Percentiles rank a stretch among this genome's conserved stretches.
These are phyloP conservation scores for Lethocerus indicus DNA, from an alignment of 1,140 invertebrate genomes.

Conservation along the genomic window DNA sequence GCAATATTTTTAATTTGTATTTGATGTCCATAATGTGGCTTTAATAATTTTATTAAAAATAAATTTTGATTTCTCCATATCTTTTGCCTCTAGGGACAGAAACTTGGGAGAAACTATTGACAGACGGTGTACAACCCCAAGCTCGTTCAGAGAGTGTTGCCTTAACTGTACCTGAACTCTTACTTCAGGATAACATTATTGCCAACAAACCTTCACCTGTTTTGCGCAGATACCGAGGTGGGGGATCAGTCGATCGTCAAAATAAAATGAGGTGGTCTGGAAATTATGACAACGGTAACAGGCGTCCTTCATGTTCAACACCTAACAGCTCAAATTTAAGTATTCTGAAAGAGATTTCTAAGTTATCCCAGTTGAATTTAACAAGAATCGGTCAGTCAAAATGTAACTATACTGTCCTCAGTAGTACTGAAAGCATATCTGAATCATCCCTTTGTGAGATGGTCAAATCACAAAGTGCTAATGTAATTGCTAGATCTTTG, in stretches of 20 bases:
- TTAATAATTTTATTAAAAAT: not conserved
- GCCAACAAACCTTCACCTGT: slow-evolving; percentile 11
- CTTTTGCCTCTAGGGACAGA: slow-evolving; percentile 39
- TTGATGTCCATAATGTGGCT: not conserved
- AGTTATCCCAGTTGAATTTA: slow-evolving; percentile 52
- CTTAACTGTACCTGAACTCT: slow-evolving; percentile 37
- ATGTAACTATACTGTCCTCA: slow-evolving; percentile 53
- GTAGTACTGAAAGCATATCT: slow-evolving; percentile 21
- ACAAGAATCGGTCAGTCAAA: slow-evolving; percentile 43
- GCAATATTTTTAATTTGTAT: not conserved
- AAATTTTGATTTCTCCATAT: slow-evolving; percentile 1
- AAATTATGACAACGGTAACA: not conserved
- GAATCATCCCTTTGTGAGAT: slow-evolving; percentile 23
- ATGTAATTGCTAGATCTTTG: slow-evolving; percentile 27
- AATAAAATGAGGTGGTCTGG: no score
- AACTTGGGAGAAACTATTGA: slow-evolving; percentile 56
- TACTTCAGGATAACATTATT: slow-evolving; percentile 20
- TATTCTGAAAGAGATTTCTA: slow-evolving; percentile 52
- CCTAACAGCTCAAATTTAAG: slow-evolving; percentile 23
- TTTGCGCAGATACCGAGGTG: slow-evolving; percentile 12
- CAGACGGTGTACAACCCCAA: slow-evolving; percentile 47
- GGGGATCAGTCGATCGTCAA: slow-evolving; percentile 16
- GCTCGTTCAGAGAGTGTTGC: slow-evolving; percentile 46
- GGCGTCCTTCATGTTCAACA: slow-evolving; percentile 6
- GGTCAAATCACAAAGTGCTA: slow-evolving; percentile 42